Evolutionary conservation across 2,888 invertebrate species (phyloP).

Genomic region (Thelaira solivaga): DNA sequence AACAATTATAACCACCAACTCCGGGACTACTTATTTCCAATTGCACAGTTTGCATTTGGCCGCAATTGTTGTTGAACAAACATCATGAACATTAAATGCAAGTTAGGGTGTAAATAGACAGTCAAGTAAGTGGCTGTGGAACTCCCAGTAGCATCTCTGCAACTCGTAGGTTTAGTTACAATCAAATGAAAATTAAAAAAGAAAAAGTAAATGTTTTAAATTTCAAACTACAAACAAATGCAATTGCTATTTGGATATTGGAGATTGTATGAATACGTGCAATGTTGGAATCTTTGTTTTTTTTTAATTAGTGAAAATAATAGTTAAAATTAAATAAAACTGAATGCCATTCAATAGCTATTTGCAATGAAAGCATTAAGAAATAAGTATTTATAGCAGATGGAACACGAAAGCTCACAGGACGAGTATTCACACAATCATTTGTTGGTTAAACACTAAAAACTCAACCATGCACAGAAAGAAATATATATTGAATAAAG

Average conservation of each 20-base stretch:
- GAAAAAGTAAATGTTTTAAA: constrained; percentile 18
- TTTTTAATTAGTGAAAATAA: constrained; percentile 4
- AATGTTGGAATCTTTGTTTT: background rate
- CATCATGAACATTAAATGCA: background rate
- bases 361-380: background rate
- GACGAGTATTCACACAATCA: background rate
- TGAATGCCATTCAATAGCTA: constrained; percentile 1
- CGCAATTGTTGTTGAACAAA: background rate
- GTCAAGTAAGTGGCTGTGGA: background rate
- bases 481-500: background rate
- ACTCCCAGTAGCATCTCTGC: background rate
- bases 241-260: background rate
- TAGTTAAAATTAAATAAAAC: constrained; percentile 23
- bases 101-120: background rate
- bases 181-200: constrained; percentile 11
- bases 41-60: background rate
- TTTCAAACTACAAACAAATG: constrained; percentile 1
- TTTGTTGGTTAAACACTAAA: background rate
- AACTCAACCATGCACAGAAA: background rate
- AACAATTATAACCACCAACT: constrained; percentile 24
- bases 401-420: background rate
- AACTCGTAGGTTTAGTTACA: background rate
- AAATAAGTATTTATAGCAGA: background rate
- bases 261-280: background rate
- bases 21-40: background rate